Base-by-base conservation (phyloP, 1,140 invertebrate species). In the Aporrectodea caliginosa region DNA sequence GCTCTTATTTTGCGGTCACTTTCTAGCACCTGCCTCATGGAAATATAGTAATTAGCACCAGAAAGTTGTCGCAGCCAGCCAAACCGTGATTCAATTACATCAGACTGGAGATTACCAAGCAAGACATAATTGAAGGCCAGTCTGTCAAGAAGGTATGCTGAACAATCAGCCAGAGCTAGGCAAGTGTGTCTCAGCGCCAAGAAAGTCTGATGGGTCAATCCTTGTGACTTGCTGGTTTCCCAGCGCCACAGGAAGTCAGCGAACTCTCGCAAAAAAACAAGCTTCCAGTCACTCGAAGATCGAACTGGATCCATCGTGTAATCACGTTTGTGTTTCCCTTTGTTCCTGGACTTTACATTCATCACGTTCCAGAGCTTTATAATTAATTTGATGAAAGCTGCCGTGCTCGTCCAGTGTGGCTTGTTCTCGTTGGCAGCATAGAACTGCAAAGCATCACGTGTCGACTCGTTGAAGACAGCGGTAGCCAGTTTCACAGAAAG, bases 71-170 rank as follows among this genome's bases (percentile, higher is more conserved):
- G n/a, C n/a, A 72, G 31, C 70, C 70, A 72, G 14, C 70, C 70
- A 72, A 72, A 72, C 6, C 70, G n/a, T 72, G 70, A 72, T 32
- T 72, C 70, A 29, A 72, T 29, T 2, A 29, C 70, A 72, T 72
- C 70, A 6, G 70, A 72, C 31, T 72, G 70, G 2, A 72, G 70
- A 72, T 72, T 29, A 2, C 70, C 70, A 29, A 72, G 70, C 6
- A 29, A 27, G 27, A 6, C 6, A 72, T 72, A 72, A 29, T 72
- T 6, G 31, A 72, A 72, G 31, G 2, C 70, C 2, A 72, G n/a
- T 2, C 14, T 6, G 31, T 72, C 70, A 29, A 72, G 6, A 6
- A 72, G 31, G 31, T 72, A 72, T 6, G n/a, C 31, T 27, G n/a
- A 2, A 27, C 70, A 72, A 29, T 72, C 70, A 6, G 70, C 70